Percentiles rank a stretch among this genome's conserved stretches.
Evolutionary conservation across 2,797 vertebrate genomes (phyloP).

Genomic region (Gallinago stenura): DNA sequence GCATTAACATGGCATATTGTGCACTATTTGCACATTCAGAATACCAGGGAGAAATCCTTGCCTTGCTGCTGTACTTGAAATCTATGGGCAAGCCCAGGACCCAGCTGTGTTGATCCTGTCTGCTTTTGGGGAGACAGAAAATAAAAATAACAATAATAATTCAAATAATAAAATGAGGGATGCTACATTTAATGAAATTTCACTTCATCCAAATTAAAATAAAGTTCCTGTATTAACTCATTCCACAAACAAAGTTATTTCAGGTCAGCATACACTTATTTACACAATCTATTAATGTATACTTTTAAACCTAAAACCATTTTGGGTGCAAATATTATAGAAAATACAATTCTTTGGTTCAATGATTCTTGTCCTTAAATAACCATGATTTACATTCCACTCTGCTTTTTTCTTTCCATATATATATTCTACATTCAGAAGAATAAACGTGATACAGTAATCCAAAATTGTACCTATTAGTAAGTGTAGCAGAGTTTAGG

Average conservation of each 20-base stretch:
- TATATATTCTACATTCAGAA: conserved; percentile 5
- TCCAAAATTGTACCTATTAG: background rate
- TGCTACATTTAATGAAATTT: conserved; percentile 59
- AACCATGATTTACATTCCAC: conserved; percentile 35
- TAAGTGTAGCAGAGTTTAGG: background rate
- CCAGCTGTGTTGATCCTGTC: background rate
- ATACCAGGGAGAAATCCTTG: background rate
- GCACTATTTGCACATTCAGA: background rate
- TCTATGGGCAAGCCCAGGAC: background rate
- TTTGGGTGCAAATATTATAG: conserved; percentile 59
- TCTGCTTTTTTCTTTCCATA: background rate
- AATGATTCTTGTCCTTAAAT: conserved; percentile 46
- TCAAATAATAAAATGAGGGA: background rate
- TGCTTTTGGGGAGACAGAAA: background rate
- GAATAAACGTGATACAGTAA: background rate
- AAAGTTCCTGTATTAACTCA: conserved; percentile 59
- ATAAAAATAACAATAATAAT: background rate
- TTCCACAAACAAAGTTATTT: conserved; percentile 48
- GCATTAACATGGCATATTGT: background rate
- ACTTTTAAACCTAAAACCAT: conserved; percentile 54
- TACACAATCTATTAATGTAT: conserved; percentile 35
- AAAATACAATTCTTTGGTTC: conserved; percentile 60
- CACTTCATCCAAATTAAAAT: conserved; percentile 78
- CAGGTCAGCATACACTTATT: conserved; percentile 81
- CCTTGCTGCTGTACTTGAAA: background rate